These are phyloP conservation scores for Pachyramphus minor DNA, from an alignment of 2,113 vertebrate genomes.

Conservation along the genomic window DNA sequence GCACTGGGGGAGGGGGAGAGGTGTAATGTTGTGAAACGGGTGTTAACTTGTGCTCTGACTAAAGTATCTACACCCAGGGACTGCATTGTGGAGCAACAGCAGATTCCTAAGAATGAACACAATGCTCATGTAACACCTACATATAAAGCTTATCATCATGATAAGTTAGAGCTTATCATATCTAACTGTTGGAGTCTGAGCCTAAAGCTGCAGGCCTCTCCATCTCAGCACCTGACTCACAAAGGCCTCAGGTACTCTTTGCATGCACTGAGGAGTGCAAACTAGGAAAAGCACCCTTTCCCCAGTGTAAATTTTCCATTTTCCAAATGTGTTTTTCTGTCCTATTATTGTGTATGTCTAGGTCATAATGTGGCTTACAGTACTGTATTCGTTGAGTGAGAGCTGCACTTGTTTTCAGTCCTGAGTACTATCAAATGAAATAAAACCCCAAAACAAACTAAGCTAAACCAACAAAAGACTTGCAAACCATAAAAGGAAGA, in stretches of 20 bases:
- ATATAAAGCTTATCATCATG: not conserved
- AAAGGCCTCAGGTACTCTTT: not conserved
- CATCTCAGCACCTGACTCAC: not conserved
- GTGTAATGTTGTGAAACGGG: not conserved
- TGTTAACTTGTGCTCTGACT: not conserved
- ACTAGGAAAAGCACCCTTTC: not conserved
- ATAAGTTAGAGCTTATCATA: too few species aligned
- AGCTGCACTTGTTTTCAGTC: not conserved
- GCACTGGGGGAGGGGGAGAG: not conserved
- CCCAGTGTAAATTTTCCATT: not conserved
- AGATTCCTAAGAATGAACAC: not conserved
- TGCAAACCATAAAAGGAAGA: not conserved
- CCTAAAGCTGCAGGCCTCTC: not conserved
- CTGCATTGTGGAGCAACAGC: not conserved
- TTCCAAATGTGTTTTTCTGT: not conserved
- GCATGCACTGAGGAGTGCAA: not conserved
- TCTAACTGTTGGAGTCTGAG: not conserved
- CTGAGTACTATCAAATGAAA: not conserved
- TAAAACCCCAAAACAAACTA: not conserved
- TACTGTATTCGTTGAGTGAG: not conserved
- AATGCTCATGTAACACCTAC: not conserved
- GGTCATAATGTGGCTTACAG: not conserved
- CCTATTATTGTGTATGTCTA: not conserved
- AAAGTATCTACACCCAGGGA: accelerated
- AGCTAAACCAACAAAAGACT: not conserved